Percentiles rank a stretch among this genome's conserved stretches.
phyloP scores from a whole-genome alignment of 2,888 invertebrate genomes.

The Exocentrus adspersus region DNA sequence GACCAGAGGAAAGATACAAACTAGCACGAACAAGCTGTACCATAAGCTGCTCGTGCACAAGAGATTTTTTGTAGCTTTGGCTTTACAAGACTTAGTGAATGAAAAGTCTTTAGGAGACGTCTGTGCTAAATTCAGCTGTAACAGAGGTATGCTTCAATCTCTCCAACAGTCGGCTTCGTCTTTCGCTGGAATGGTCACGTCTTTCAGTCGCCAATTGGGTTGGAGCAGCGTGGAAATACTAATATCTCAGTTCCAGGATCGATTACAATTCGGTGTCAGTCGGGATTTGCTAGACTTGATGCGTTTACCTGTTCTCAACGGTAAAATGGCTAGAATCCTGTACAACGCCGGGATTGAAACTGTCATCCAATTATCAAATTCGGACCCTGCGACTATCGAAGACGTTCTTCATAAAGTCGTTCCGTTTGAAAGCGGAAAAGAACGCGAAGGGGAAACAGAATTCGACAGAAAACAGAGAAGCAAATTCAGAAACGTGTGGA shows the following conservation, averaged over 20 bases:
- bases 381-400: constrained; percentile 76
- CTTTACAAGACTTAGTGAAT: constrained; percentile 91
- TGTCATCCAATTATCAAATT: constrained; percentile 81
- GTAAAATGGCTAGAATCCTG: constrained; percentile 83
- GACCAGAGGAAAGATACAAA: constrained; percentile 73
- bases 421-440: constrained; percentile 87
- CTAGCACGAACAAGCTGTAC: constrained; percentile 63
- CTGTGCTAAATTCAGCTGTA: constrained; percentile 85
- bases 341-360: constrained; percentile 83
- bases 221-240: constrained; percentile 92
- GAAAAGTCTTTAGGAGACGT: constrained; percentile 86
- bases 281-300: constrained; percentile 89
- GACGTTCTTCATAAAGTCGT: constrained; percentile 79
- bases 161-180: constrained; percentile 95
- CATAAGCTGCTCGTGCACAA: constrained; percentile 73
- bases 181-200: constrained; percentile 97
- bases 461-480: constrained; percentile 73
- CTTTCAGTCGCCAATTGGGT: constrained; percentile 92
- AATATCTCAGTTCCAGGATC: constrained; percentile 91
- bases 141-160: constrained; percentile 90
- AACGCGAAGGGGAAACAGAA: constrained; percentile 75
- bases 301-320: constrained; percentile 84
- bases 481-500: constrained; percentile 77
- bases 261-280: constrained; percentile 93
- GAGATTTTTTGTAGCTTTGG: constrained; percentile 90